Evolutionary conservation across 2,797 vertebrate genomes (phyloP).

Genomic region (Bryconaethiops microstoma): DNA sequence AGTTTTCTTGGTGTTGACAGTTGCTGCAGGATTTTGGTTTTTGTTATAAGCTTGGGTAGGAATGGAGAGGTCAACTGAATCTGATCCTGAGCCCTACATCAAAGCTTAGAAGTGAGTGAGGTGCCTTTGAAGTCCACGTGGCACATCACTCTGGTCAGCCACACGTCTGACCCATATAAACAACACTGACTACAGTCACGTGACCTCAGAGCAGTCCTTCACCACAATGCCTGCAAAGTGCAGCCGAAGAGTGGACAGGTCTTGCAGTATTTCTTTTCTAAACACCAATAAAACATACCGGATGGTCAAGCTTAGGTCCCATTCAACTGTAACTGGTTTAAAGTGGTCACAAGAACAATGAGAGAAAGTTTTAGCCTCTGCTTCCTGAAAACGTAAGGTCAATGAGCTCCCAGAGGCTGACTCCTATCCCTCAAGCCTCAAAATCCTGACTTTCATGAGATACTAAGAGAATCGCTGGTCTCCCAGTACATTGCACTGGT

Average conservation of each 20-base stretch:
- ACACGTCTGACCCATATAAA: conserved; percentile 36
- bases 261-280: not conserved
- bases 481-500: not conserved
- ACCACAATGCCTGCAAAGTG: not conserved
- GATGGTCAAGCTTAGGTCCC: too few species aligned
- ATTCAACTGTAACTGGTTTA: not conserved
- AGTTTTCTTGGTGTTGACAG: not conserved
- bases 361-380: not conserved
- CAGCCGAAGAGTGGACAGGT: not conserved
- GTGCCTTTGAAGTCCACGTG: conserved; percentile 35
- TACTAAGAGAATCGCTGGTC: not conserved
- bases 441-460: not conserved
- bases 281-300: too few species aligned
- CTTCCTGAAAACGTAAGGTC: not conserved
- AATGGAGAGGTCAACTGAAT: conserved; percentile 17
- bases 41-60: conserved; percentile 11
- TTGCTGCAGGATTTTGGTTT: not conserved
- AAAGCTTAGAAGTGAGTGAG: conserved; percentile 24
- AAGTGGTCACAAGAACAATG: not conserved
- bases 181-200: conserved; percentile 10
- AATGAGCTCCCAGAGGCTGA: not conserved
- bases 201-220: not conserved
- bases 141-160: conserved; percentile 16
- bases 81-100: conserved; percentile 5
- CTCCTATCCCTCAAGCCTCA: not conserved